Evolutionary conservation across 2,113 vertebrate genomes (phyloP), one percentile per base, ranked within the genome.

Genomic region (Pangasianodon hypophthalmus): DNA sequence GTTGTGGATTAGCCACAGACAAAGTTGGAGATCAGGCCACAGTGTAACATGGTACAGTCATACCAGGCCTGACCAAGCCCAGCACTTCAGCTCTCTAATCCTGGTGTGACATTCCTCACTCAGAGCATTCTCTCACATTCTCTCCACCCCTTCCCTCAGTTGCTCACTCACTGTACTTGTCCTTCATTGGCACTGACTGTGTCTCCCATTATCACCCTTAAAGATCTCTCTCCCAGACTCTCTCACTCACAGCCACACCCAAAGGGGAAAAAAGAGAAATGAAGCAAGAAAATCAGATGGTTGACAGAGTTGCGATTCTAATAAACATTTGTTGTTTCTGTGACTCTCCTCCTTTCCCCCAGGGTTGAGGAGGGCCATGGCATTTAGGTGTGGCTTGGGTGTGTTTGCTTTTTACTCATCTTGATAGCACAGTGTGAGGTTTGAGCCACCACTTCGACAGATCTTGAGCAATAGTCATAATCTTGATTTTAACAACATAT

Each of bases 61-160:
- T 79, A 44, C 82, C 82, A 64, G 77, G 64, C 87, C 44, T 16
- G 60, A n/a, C 84, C 75, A 84, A 86, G 58, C n/a, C 29, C 73
- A 86, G 13, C 56, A 80, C 44, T 62, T 14, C 84, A 71, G 60
- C 44, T 24, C 85, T 90, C 48, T 88, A 90, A 92, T 90, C 89
- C 67, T 56, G 85, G 89, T 92, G 92, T 84, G 92, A 92, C 64
- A 92, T 91, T 92, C 89, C 88, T 89, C 92, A 91, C 86, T 50
- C 60, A 54, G 16, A 75, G 69, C 67, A 64, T 82, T 86, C 62
- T n/a, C 52, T 69, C 77, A 2, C 81, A 21, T n/a, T 37, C 32
- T 14, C 71, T 58, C 54, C 58, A 69, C 81, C 69, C 19, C 21
- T 54, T 4, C n/a, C 44, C 29, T 64, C 67, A 2, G n/a, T n/a